Conservation (phyloP, 2,113 vertebrate genomes). For the Sardina pilchardus region DNA sequence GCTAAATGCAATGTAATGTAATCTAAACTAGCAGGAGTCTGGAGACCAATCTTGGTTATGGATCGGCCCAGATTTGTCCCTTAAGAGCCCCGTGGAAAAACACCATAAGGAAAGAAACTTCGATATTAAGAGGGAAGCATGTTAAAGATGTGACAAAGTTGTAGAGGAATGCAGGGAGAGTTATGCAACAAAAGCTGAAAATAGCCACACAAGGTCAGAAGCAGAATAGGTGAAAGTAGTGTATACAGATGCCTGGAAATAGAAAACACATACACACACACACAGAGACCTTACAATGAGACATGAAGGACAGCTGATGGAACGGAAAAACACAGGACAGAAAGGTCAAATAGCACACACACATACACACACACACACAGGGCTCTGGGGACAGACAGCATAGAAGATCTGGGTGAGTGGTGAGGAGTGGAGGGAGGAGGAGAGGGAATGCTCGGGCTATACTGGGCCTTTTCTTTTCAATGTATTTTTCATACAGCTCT, state of each 20-base stretch:
- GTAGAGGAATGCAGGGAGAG: constrained; percentile 25
- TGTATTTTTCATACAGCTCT: neutral
- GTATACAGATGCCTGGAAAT: neutral
- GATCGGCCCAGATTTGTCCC: neutral
- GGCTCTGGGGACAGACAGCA: constrained; percentile 13
- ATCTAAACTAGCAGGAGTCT: too few relatives aligned
- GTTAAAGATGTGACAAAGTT: neutral
- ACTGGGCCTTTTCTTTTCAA: neutral
- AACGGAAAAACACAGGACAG: neutral
- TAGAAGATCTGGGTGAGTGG: constrained; percentile 3
- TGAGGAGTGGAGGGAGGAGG: neutral
- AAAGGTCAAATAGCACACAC: neutral
- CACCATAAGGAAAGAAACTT: neutral
- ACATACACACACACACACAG: constrained; percentile 8
- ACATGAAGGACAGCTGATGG: constrained; percentile 3
- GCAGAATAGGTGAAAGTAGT: neutral
- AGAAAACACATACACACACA: neutral
- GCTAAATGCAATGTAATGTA: too few relatives aligned
- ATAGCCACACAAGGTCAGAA: constrained; percentile 14
- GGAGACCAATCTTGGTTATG: neutral
- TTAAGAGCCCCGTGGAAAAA: neutral
- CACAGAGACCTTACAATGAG: neutral
- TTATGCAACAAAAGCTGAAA: neutral
- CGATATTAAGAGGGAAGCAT: neutral
- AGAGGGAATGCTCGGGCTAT: neutral